phyloP scores from a whole-genome alignment of 2,113 vertebrate genomes.

The Ctenomys sociabilis region DNA sequence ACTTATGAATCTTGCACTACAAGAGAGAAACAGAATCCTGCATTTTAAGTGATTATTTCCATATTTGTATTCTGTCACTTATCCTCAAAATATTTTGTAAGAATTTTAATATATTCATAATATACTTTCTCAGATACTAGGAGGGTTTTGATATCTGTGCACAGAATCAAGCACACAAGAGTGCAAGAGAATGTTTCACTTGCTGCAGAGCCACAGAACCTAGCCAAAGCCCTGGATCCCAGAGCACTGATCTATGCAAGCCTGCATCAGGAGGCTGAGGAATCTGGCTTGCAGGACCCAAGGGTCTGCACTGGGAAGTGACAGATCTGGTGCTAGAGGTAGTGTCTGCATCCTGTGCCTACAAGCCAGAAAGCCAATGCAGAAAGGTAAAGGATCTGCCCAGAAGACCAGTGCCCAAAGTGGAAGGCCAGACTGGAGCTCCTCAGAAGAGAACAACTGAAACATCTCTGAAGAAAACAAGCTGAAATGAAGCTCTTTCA shows the following conservation, averaged over 20 bases:
- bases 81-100: background rate
- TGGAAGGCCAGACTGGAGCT: background rate
- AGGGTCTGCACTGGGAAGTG: background rate
- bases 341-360: background rate
- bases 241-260: background rate
- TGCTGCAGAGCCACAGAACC: background rate
- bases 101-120: constrained; percentile 15
- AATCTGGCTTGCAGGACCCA: background rate
- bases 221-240: background rate
- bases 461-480: background rate
- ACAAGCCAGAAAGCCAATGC: accelerated
- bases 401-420: background rate
- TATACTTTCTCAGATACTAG: background rate
- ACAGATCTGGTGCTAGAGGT: background rate
- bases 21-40: background rate
- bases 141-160: background rate
- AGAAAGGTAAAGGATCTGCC: background rate
- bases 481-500: background rate
- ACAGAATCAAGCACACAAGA: background rate
- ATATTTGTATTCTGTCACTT: background rate
- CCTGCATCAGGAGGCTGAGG: background rate
- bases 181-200: no score
- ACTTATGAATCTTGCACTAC: background rate
- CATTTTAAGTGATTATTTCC: background rate
- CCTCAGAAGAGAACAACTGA: background rate